Percentiles rank a stretch among this genome's conserved stretches.
Evolutionary conservation across 2,888 invertebrate species (phyloP).

Genomic region (Acronicta aceris): DNA sequence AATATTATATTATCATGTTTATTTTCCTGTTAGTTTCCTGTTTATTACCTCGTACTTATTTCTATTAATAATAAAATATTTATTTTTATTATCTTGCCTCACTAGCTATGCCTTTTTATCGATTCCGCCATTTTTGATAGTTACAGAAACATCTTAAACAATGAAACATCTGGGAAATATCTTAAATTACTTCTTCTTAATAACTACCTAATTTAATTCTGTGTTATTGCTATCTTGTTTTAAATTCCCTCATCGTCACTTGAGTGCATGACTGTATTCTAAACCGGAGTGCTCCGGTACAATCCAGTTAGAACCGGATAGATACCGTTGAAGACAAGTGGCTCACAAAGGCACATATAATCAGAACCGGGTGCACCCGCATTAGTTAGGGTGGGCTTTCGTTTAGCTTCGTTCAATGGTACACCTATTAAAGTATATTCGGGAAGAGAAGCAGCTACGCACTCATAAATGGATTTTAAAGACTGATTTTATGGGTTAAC

Average conservation of each 20-base stretch:
- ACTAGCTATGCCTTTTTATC: too few species aligned
- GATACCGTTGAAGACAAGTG: constrained; percentile 13
- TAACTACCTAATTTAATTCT: too few species aligned
- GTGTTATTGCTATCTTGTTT: background rate
- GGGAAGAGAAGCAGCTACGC: constrained; percentile 9
- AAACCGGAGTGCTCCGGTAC: constrained; percentile 12
- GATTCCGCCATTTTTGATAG: too few species aligned
- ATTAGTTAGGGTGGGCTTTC: constrained; percentile 33
- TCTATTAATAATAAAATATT: too few species aligned
- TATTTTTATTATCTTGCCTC: too few species aligned
- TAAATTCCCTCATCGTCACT: background rate
- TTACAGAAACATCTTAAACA: too few species aligned
- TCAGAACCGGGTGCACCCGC: constrained; percentile 33
- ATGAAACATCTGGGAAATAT: too few species aligned
- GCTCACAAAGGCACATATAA: constrained; percentile 37
- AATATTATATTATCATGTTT: too few species aligned
- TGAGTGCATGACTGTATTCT: constrained; percentile 22
- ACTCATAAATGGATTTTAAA: background rate
- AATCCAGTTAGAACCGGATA: constrained; percentile 19
- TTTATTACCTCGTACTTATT: too few species aligned
- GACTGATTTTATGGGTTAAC: background rate
- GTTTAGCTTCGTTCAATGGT: constrained; percentile 1
- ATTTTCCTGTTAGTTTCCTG: too few species aligned
- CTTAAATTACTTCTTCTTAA: too few species aligned
- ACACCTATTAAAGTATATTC: background rate